Percentiles rank a stretch among this genome's conserved stretches.
Evolutionary conservation across 2,797 vertebrate genomes (phyloP).

Genomic region (Nasua narica): DNA sequence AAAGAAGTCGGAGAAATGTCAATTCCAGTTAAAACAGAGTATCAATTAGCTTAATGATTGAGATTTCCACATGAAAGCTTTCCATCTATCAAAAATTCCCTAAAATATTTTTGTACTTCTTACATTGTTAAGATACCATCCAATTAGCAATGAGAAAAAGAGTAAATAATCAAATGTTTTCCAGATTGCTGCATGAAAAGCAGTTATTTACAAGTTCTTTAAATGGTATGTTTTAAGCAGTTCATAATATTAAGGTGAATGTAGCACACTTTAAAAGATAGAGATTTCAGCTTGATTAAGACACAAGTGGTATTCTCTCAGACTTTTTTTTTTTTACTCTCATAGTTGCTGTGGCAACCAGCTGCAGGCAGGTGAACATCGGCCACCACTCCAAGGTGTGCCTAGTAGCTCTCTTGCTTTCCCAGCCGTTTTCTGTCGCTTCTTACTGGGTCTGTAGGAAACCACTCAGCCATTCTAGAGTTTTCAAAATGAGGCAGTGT

Average conservation of each 20-base stretch:
- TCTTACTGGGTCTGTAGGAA: background rate
- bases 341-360: background rate
- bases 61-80: background rate
- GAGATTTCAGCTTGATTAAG: background rate
- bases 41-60: background rate
- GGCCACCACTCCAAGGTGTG: background rate
- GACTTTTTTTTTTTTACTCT: background rate
- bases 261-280: background rate
- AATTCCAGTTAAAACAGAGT: background rate
- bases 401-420: background rate
- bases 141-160: background rate
- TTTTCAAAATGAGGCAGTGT: background rate
- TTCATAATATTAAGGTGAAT: background rate
- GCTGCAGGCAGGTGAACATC: background rate
- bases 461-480: background rate
- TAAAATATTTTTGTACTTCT: background rate
- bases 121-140: background rate
- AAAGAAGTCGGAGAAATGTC: background rate
- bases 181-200: background rate
- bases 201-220: background rate
- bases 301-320: background rate
- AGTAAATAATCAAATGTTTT: background rate
- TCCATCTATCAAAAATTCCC: background rate
- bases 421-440: background rate
- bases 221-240: background rate